Percentiles rank a stretch among this genome's conserved stretches.
These are phyloP conservation scores for Bugulina stolonifera DNA, from an alignment of 2,888 invertebrate genomes.

Conservation along the genomic window DNA sequence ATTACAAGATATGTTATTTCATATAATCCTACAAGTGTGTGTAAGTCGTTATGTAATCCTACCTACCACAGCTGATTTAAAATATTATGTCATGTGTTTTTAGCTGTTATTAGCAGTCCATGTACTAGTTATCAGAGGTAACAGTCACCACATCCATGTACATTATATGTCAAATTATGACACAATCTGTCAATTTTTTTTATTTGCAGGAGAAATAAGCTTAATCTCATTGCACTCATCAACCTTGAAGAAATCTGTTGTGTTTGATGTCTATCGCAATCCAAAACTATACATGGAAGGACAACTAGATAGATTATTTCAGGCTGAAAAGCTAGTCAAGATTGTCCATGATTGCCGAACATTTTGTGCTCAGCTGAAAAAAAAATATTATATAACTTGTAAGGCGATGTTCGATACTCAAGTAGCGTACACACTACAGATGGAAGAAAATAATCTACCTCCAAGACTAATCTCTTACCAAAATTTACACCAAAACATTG, in stretches of 20 bases:
- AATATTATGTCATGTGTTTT: no score
- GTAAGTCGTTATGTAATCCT: no score
- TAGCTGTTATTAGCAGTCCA: no score
- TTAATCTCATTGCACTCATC: neutral
- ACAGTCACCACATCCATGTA: no score
- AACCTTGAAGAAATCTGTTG: neutral
- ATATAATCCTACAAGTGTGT: no score
- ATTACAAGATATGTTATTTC: no score
- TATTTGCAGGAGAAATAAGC: conserved; percentile 1
- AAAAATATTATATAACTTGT: neutral
- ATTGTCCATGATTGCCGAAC: conserved; percentile 9
- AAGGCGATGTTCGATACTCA: conserved; percentile 15
- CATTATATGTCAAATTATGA: no score
- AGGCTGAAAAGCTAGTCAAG: conserved; percentile 16
- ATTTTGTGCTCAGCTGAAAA: conserved; percentile 4
- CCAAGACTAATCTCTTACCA: conserved; percentile 14
- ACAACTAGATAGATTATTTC: conserved; percentile 14
- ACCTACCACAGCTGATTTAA: no score
- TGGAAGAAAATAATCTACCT: conserved; percentile 13
- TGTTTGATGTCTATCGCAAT: conserved; percentile 15
- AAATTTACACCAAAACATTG: neutral
- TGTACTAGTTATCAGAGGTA: no score
- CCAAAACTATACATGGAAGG: conserved; percentile 23
- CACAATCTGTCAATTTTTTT: no score
- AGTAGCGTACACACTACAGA: conserved; percentile 18